These are phyloP conservation scores for Bactericera cockerelli DNA, from an alignment of 1,140 invertebrate genomes.

Conservation along the genomic window DNA sequence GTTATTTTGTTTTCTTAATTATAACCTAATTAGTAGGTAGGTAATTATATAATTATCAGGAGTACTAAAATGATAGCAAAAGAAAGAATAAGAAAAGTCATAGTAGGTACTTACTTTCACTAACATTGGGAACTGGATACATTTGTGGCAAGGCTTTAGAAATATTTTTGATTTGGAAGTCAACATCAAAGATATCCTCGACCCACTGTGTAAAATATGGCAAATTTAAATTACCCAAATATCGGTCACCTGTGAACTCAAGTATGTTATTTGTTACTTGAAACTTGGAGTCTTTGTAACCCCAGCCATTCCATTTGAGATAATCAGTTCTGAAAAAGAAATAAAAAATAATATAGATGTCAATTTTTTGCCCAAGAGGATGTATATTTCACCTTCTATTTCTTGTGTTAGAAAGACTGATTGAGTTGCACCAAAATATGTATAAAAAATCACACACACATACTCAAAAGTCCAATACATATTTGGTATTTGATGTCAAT, in stretches of 20 bases:
- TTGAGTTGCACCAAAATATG: no score
- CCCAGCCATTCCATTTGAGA: conserved; percentile 98
- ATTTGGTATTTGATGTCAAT: no score
- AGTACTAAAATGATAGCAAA: no score
- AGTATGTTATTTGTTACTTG: conserved; percentile 41
- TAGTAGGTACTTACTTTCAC: conserved; percentile 26
- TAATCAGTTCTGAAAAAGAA: conserved; percentile 50
- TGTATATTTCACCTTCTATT: no score
- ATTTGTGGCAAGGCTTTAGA: conserved; percentile 19
- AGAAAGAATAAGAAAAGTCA: no score
- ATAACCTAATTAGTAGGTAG: no score
- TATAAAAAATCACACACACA: no score
- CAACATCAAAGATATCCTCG: conserved; percentile 49
- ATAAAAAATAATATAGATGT: conserved; percentile 13
- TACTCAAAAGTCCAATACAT: no score
- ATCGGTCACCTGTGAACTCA: conserved; percentile 62
- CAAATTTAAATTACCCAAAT: conserved; percentile 54
- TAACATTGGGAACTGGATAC: conserved; percentile 37
- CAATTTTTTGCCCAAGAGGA: no score
- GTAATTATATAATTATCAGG: no score
- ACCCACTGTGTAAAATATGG: conserved; percentile 75
- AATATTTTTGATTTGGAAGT: conserved; percentile 27
- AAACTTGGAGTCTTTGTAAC: conserved; percentile 85
- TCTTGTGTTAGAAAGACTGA: no score
- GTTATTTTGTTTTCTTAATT: no score